Evolutionary conservation across 2,797 vertebrate species (phyloP).

Genomic region (Pelochelys cantorii): DNA sequence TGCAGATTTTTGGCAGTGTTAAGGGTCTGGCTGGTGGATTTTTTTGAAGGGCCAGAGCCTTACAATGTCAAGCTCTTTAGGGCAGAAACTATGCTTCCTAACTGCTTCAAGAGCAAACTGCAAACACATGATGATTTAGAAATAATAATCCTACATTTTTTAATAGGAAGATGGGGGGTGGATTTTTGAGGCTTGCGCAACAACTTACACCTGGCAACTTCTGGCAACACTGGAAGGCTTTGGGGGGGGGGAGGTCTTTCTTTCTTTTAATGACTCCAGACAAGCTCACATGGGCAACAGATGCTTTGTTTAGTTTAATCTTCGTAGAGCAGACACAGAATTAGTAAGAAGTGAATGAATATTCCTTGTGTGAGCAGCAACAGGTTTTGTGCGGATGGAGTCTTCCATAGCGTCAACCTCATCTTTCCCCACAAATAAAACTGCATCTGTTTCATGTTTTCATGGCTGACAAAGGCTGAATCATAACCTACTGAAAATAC

Average conservation of each 20-base stretch:
- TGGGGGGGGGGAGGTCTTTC: background rate
- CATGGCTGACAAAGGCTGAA: background rate
- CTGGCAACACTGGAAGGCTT: background rate
- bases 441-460: background rate
- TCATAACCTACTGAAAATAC: background rate
- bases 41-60: rapidly evolving
- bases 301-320: slow-evolving; percentile 41
- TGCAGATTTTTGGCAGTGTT: rapidly evolving
- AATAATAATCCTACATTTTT: background rate
- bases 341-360: slow-evolving; percentile 51
- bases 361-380: slow-evolving; percentile 34
- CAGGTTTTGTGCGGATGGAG: slow-evolving; percentile 26
- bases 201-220: background rate
- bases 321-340: slow-evolving; percentile 62
- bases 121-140: background rate
- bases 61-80: background rate
- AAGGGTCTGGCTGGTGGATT: rapidly evolving
- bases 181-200: background rate
- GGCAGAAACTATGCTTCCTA: rapidly evolving
- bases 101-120: background rate
- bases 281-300: background rate
- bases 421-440: slow-evolving; percentile 54
- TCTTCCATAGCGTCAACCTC: background rate
- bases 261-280: slow-evolving; percentile 9
- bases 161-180: background rate